Conservation (phyloP, 2,888 invertebrate species). For the Epistrophella euchroma region DNA sequence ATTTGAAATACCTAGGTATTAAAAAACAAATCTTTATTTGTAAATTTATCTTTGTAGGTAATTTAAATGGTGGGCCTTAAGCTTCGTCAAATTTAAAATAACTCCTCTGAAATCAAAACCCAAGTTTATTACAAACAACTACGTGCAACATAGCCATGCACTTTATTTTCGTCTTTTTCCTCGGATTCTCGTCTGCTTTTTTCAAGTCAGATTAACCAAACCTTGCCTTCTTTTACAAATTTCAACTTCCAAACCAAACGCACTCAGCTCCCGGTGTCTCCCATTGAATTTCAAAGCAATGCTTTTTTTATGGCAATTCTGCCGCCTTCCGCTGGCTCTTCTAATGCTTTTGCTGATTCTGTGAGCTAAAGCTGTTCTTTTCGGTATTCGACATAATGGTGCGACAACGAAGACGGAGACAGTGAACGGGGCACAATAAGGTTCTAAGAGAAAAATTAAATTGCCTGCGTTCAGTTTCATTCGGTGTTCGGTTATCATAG, state of each 20-base stretch:
- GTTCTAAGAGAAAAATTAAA: conserved; percentile 30
- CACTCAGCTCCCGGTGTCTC: conserved; percentile 22
- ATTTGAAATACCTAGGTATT: no score
- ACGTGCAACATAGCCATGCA: background rate
- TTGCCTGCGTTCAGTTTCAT: conserved; percentile 81
- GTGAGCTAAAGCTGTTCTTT: background rate
- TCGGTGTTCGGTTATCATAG: conserved; percentile 82
- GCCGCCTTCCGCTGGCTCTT: background rate
- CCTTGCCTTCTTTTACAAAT: conserved; percentile 1
- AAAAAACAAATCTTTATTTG: no score
- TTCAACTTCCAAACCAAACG: background rate
- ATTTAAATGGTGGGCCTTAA: no score
- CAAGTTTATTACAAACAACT: background rate
- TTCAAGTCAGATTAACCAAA: background rate
- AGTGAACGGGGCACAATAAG: conserved; percentile 1
- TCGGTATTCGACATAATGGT: no score
- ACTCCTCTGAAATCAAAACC: background rate
- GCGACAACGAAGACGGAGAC: no score
- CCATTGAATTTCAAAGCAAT: conserved; percentile 43
- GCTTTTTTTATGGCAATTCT: conserved; percentile 17
- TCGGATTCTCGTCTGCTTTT: conserved; percentile 1
- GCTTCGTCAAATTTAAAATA: background rate
- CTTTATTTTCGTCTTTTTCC: conserved; percentile 8
- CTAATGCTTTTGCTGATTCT: conserved; percentile 17
- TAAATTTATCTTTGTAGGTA: no score